Percentiles rank a stretch among this genome's conserved stretches.
Conservation (phyloP, 1,140 invertebrate species). For the Gonioctena quinquepunctata region DNA sequence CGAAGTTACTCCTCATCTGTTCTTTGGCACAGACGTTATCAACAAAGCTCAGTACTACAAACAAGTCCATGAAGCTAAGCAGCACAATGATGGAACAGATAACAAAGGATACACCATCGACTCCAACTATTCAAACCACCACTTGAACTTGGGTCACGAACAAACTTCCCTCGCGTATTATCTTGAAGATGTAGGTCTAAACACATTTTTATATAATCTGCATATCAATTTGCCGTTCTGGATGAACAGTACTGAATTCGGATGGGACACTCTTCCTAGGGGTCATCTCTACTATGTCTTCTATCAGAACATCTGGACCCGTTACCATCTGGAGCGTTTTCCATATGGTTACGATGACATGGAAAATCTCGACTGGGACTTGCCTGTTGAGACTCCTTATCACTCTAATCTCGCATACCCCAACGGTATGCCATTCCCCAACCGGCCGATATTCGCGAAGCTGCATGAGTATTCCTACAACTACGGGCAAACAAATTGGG, state of each 20-base stretch:
- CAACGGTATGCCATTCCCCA: slow-evolving; percentile 69
- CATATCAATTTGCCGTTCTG: slow-evolving; percentile 67
- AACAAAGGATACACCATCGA: slow-evolving; percentile 55
- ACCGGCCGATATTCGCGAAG: slow-evolving; percentile 58
- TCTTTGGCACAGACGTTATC: slow-evolving; percentile 65
- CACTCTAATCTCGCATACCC: slow-evolving; percentile 66
- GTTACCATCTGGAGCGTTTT: slow-evolving; percentile 71
- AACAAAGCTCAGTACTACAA: slow-evolving; percentile 64
- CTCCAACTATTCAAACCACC: slow-evolving; percentile 61
- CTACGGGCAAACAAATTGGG: slow-evolving; percentile 36
- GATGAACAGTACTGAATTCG: slow-evolving; percentile 60
- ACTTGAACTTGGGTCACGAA: slow-evolving; percentile 53
- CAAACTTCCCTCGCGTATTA: slow-evolving; percentile 69
- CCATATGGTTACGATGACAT: slow-evolving; percentile 67
- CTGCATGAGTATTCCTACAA: slow-evolving; percentile 53
- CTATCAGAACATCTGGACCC: slow-evolving; percentile 65
- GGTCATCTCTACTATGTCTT: slow-evolving; percentile 67
- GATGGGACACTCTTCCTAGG: slow-evolving; percentile 59
- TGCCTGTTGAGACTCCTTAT: slow-evolving; percentile 64
- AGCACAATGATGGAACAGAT: slow-evolving; percentile 30
- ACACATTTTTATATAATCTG: slow-evolving; percentile 69
- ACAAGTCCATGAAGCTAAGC: slow-evolving; percentile 47
- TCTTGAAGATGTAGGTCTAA: slow-evolving; percentile 74
- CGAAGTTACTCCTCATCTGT: slow-evolving; percentile 68
- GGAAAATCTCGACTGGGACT: slow-evolving; percentile 61